Percentiles rank a stretch among this genome's conserved stretches.
Conservation (phyloP, 1,140 invertebrate species). For the Protaetia brevitarsis region DNA sequence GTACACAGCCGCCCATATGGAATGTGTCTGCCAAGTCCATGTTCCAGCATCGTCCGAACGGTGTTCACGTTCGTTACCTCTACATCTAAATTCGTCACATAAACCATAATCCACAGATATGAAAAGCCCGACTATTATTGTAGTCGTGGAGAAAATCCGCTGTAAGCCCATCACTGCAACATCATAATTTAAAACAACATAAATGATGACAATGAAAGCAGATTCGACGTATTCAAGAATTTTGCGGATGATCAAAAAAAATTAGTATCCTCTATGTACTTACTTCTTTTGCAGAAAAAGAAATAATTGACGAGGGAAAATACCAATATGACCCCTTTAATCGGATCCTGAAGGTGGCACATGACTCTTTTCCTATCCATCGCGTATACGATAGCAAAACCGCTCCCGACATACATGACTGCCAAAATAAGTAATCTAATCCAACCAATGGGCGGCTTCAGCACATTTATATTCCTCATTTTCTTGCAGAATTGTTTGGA, state of each 20-base stretch:
- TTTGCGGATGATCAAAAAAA: not conserved
- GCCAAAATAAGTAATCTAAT: slow-evolving; percentile 33
- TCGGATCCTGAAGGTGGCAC: slow-evolving; percentile 61
- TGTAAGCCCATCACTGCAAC: slow-evolving; percentile 57
- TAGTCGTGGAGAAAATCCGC: slow-evolving; percentile 58
- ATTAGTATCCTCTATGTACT: slow-evolving; percentile 36
- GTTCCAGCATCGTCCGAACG: slow-evolving; percentile 49
- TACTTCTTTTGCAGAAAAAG: slow-evolving; percentile 60
- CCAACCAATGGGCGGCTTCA: slow-evolving; percentile 33
- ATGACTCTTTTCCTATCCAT: slow-evolving; percentile 50
- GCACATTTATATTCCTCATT: slow-evolving; percentile 35
- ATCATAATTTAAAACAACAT: slow-evolving; percentile 33
- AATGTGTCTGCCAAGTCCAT: slow-evolving; percentile 53
- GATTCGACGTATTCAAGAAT: not conserved
- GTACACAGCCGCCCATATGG: slow-evolving; percentile 57
- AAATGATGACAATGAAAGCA: not conserved
- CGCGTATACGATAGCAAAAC: slow-evolving; percentile 40
- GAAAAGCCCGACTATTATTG: slow-evolving; percentile 59
- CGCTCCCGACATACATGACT: slow-evolving; percentile 34
- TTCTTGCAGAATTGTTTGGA: slow-evolving; percentile 34
- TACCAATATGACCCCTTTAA: slow-evolving; percentile 57
- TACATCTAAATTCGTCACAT: slow-evolving; percentile 60
- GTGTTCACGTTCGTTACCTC: slow-evolving; percentile 51
- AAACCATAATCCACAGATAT: slow-evolving; percentile 61
- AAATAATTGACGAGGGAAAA: slow-evolving; percentile 60